Percentiles rank a stretch among this genome's conserved stretches.
phyloP scores from a whole-genome alignment of 2,797 vertebrate genomes.

The Ambastaia sidthimunki region DNA sequence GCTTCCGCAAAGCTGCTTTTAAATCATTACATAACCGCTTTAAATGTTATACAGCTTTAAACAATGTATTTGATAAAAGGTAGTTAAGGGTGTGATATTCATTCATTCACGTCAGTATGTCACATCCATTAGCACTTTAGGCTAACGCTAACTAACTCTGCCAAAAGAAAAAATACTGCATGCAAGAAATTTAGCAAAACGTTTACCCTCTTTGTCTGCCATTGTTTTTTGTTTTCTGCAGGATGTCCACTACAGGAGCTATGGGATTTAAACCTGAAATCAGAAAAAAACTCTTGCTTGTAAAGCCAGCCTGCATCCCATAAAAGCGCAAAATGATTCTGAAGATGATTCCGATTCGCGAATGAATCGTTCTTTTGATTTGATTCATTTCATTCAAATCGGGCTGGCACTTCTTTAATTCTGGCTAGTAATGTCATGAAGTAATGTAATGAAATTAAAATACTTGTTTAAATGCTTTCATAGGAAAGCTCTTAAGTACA shows the following conservation, averaged over 20 bases:
- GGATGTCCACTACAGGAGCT: background rate
- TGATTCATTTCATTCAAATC: background rate
- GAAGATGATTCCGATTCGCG: slow-evolving; percentile 10
- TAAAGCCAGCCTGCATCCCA: slow-evolving; percentile 31
- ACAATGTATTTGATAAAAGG: background rate
- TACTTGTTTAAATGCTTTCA: too few species aligned
- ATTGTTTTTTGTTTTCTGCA: slow-evolving; percentile 48
- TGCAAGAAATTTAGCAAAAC: slow-evolving; percentile 2
- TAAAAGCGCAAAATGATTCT: slow-evolving; percentile 1
- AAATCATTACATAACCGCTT: background rate
- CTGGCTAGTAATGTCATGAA: too few species aligned
- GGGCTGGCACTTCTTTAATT: background rate
- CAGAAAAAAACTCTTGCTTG: background rate
- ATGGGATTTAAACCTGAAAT: background rate
- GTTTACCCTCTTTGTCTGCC: slow-evolving; percentile 64
- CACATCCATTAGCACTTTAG: slow-evolving; percentile 22
- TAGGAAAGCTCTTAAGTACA: too few species aligned
- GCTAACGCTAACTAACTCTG: slow-evolving; percentile 42
- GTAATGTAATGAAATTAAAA: too few species aligned
- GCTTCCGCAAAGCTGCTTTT: background rate
- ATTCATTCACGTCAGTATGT: slow-evolving; percentile 28
- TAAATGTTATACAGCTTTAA: background rate
- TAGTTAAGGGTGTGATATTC: background rate
- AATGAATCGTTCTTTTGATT: slow-evolving; percentile 4
- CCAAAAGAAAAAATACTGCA: slow-evolving; percentile 25